Percentiles rank a stretch among this genome's conserved stretches.
phyloP scores from a whole-genome alignment of 2,797 vertebrate genomes.

The Anomalospiza imberbis region DNA sequence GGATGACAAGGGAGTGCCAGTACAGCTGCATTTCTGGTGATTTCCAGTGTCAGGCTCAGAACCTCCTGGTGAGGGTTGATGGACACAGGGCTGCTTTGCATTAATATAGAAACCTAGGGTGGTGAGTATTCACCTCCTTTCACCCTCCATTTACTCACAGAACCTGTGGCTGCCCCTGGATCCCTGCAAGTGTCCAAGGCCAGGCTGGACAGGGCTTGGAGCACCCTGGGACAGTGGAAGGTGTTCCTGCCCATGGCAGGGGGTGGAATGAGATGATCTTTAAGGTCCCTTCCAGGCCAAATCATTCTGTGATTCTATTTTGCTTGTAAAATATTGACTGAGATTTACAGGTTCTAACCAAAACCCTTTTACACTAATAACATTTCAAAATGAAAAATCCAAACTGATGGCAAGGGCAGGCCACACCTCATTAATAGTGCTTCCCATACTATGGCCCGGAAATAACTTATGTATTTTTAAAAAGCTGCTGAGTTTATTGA shows the following conservation, averaged over 20 bases:
- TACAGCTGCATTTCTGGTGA: no score
- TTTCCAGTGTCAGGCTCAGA: background rate
- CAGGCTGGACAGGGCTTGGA: fast-evolving
- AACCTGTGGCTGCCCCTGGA: background rate
- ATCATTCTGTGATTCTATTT: background rate
- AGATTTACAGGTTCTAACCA: background rate
- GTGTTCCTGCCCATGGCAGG: background rate
- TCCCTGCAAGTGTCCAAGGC: background rate
- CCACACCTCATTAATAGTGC: background rate
- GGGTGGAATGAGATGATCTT: fast-evolving
- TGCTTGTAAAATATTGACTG: background rate
- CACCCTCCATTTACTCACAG: background rate
- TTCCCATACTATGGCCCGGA: background rate
- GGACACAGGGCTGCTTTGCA: background rate
- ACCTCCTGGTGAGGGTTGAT: fast-evolving
- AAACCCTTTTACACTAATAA: background rate
- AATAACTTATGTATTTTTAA: conserved; percentile 20
- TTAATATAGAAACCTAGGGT: background rate
- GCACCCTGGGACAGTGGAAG: fast-evolving
- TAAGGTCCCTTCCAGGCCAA: background rate
- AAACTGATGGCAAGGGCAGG: background rate
- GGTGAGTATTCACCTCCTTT: background rate
- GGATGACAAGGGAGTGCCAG: background rate
- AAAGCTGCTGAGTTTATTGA: background rate
- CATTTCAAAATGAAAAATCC: background rate